These are phyloP conservation scores for Sepioteuthis lessoniana DNA, from an alignment of 2,888 invertebrate species.

Conservation along the genomic window DNA sequence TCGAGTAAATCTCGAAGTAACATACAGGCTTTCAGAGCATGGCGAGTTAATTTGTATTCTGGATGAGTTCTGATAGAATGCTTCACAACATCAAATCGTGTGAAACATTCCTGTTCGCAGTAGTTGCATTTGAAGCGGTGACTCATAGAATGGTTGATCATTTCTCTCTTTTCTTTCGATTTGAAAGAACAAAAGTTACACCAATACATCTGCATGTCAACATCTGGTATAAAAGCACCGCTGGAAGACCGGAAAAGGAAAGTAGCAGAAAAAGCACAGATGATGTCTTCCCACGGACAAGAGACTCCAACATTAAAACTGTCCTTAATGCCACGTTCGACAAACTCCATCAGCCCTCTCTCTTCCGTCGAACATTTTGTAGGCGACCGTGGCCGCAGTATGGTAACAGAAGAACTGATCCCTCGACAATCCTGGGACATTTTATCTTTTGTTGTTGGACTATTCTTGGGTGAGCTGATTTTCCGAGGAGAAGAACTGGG, in stretches of 20 bases:
- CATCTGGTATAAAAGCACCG: background rate
- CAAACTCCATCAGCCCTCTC: constrained; percentile 60
- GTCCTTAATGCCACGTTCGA: constrained; percentile 55
- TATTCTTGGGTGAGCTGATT: background rate
- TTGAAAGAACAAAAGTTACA: constrained; percentile 51
- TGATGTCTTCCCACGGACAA: constrained; percentile 36
- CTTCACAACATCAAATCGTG: constrained; percentile 44
- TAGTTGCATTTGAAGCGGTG: constrained; percentile 49
- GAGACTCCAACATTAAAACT: background rate
- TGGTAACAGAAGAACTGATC: constrained; percentile 44
- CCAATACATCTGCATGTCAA: constrained; percentile 47
- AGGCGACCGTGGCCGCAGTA: constrained; percentile 59
- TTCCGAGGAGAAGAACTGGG: background rate
- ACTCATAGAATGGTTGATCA: constrained; percentile 40
- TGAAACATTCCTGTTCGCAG: constrained; percentile 43
- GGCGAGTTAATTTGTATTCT: constrained; percentile 1
- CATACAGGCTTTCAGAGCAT: background rate
- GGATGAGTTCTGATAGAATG: constrained; percentile 36
- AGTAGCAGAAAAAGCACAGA: constrained; percentile 44
- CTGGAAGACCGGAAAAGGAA: background rate
- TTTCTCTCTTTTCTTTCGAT: constrained; percentile 39
- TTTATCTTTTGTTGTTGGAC: background rate
- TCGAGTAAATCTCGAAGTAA: background rate
- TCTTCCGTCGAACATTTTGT: constrained; percentile 57
- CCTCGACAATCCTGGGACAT: constrained; percentile 16